Base-by-base conservation (phyloP, 2,113 vertebrate genomes). In the Petrocephalus microphthalmus region DNA sequence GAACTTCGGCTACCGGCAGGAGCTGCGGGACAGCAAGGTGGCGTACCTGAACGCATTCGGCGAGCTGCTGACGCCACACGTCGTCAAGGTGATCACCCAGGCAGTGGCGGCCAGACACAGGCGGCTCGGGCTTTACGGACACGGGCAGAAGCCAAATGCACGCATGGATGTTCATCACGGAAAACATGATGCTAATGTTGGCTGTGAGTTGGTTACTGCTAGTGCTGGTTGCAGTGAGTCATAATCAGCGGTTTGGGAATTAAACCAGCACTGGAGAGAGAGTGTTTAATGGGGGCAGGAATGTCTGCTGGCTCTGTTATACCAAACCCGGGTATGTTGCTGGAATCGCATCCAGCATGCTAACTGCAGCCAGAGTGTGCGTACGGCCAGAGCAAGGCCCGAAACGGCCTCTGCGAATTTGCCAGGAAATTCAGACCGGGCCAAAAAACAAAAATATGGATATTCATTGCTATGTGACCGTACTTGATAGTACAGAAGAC, bases 1-100 rank as follows among this genome's bases (percentile, higher is more conserved):
- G 88, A 96, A 96, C 90, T 96, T 94, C 93, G 95, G 95, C 90
- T 95, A 96, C 87, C 94, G 94, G 0, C 94, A 96, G 5, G 87
- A 95, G 0, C 94, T 97, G 84, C 92, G 94, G 88, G 95, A 96
- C 88, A 94, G 91, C 0, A 95, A 93, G 0, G 94, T 96, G 45
- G 92, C 92, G 0, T 96, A 96, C 71, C 95, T 97, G 90, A 95
- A 95, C 0, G 96, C 95, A 0, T 96, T 93, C 0, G 96, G 95
- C 89, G 94, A 95, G 88, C 96, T 97, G 86, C 90, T 96, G 0
- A 95, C 91, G 1, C 94, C 96, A 4, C 96, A 97, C 87, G 95
- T 91, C 71, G 89, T 97, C 57, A 96, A 96, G 96, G 97, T 97
- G 94, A 81, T 6, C 10, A 53, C 7, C 49, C 25, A 29, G 82